Conservation (phyloP, 2,888 invertebrate species). For the Litoditis marina region DNA sequence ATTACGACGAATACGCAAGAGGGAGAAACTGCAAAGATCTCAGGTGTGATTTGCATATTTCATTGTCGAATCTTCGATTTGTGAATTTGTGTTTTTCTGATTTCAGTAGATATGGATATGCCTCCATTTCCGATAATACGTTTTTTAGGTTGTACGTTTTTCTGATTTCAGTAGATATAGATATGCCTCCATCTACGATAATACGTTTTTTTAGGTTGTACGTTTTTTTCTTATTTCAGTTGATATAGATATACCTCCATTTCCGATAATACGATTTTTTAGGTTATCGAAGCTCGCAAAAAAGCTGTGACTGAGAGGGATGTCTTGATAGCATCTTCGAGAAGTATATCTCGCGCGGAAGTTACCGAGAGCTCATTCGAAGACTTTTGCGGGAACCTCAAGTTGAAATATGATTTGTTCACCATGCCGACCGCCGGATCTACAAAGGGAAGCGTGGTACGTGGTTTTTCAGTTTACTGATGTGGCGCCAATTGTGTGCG, state of each 20-base stretch:
- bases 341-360: not conserved
- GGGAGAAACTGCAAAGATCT: constrained; percentile 28
- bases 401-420: not conserved
- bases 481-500: too few relatives aligned
- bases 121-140: too few relatives aligned
- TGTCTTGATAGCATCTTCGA: constrained; percentile 6
- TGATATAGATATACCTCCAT: too few relatives aligned
- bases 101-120: too few relatives aligned
- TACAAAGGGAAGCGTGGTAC: constrained; percentile 1
- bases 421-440: not conserved
- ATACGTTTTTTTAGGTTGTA: too few relatives aligned
- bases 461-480: not conserved
- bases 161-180: too few relatives aligned
- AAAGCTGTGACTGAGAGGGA: not conserved
- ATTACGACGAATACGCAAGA: constrained; percentile 21
- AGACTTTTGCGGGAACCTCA: not conserved
- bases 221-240: too few relatives aligned
- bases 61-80: constrained; percentile 1
- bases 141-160: too few relatives aligned
- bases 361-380: constrained; percentile 4
- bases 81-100: too few relatives aligned
- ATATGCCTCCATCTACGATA: too few relatives aligned
- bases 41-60: constrained; percentile 21
- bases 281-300: constrained; percentile 9
- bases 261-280: too few relatives aligned